These are phyloP conservation scores for Rhynchonema sp. DNA, from an alignment of 2,888 invertebrate species.

Conservation along the genomic window DNA sequence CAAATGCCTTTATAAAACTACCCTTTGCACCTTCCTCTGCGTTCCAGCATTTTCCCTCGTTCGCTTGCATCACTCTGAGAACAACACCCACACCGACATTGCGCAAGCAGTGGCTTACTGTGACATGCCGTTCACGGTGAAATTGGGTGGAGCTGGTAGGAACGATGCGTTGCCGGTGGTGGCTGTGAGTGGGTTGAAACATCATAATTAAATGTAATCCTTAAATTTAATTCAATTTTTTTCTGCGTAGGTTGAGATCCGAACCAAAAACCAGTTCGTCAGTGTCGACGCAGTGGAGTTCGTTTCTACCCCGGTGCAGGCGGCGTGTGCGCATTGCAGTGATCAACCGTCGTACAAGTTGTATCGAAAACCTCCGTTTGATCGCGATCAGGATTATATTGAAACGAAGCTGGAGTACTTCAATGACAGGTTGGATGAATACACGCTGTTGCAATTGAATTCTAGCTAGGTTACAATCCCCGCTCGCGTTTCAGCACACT, in stretches of 20 bases:
- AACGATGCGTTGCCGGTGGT: too few relatives aligned
- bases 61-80: too few relatives aligned
- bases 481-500: not conserved
- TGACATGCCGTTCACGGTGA: constrained; percentile 2
- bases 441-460: not conserved
- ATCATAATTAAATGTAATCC: not conserved
- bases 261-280: constrained; percentile 5
- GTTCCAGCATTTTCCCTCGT: too few relatives aligned
- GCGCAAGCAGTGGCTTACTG: too few relatives aligned
- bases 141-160: too few relatives aligned
- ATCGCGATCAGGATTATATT: not conserved
- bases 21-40: too few relatives aligned
- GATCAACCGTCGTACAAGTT: constrained; percentile 1
- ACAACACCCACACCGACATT: too few relatives aligned
- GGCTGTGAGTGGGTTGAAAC: too few relatives aligned
- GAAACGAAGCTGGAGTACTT: not conserved
- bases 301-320: not conserved
- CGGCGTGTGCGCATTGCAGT: constrained; percentile 1
- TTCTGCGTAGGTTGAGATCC: not conserved
- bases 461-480: too few relatives aligned
- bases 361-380: not conserved
- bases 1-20: too few relatives aligned
- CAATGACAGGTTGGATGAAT: not conserved
- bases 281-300: constrained; percentile 6
- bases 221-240: not conserved